Evolutionary conservation across 2,113 vertebrate genomes (phyloP).

Genomic region (Cyphomyrus discorhynchus): DNA sequence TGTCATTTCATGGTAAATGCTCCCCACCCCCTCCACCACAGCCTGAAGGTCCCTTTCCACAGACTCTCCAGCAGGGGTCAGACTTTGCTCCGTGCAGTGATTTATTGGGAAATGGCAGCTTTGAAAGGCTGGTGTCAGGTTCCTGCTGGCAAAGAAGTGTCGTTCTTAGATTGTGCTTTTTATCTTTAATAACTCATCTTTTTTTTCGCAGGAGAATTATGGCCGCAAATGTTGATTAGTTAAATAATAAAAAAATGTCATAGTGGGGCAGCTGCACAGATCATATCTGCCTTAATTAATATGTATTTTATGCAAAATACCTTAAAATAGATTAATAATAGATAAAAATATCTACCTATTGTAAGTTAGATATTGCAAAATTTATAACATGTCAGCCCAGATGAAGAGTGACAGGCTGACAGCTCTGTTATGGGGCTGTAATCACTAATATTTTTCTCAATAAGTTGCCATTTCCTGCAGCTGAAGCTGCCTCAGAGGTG

Average conservation of each 20-base stretch:
- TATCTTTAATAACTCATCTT: not conserved
- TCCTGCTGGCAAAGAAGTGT: not conserved
- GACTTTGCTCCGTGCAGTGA: not conserved
- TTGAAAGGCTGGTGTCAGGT: not conserved
- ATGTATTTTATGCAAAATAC: not conserved
- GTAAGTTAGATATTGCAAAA: not conserved
- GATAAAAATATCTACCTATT: not conserved
- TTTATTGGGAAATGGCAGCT: not conserved
- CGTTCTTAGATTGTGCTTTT: not conserved
- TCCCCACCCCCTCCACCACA: not conserved
- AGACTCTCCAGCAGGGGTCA: not conserved
- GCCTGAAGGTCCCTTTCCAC: not conserved
- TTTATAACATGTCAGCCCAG: not conserved
- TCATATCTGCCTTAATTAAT: not conserved
- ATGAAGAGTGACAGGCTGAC: not conserved
- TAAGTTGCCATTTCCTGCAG: not conserved
- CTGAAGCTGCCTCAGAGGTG: not conserved
- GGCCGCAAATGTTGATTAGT: not conserved
- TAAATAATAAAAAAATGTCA: not conserved
- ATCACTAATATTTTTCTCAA: not conserved
- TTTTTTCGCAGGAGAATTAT: not conserved
- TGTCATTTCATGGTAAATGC: not conserved
- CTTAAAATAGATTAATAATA: not conserved
- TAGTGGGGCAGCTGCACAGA: not conserved
- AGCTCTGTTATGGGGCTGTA: not conserved